Evolutionary conservation across 1,140 invertebrate species (phyloP), one percentile per base, ranked within the genome.

Genomic region (Halyomorpha halys): DNA sequence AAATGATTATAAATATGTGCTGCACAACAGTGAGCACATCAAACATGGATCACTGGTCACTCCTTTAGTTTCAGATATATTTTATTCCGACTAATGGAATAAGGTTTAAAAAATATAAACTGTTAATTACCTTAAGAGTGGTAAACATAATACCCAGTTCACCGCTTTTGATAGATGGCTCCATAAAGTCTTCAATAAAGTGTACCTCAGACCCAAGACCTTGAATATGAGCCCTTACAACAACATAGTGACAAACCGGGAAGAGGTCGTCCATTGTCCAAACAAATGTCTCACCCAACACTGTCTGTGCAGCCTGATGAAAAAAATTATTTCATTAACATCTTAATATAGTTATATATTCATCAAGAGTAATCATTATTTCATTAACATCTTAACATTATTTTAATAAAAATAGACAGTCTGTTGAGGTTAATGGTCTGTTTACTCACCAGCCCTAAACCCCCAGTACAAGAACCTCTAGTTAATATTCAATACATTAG

Each of bases 231-330:
- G 89, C 83, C 56, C 89, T 76, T 0, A 92, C 85, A 34, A 91
- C 88, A 45, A 91, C 86, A 75, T 86, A 92, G 73, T 87, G 83
- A 76, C 91, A 91, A 25, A 90, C 83, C 4, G 90, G 89, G 74
- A 93, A 87, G 64, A 93, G 75, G 69, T 90, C 87, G 74, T 93
- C 89, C 86, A 90, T 90, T 68, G 83, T 86, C 86, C 87, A 89
- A 47, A 85, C 72, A 71, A 87, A 87, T 19, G 78, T 73, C 63
- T 76, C 66, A 30, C 76, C 78, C 68, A 82, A 69, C 63, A 75
- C 71, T 45, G 70, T 71, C 71, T 82, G 74, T 39, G 83, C 81
- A 65, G 76, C 75, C 82, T 84, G 68, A 9, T 71, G 70, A 67
- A 61, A 60, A 19, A n/a, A 34, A 34, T 18, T 3, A 23, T 15